These are phyloP conservation scores for Psylliodes chrysocephalus DNA, from an alignment of 2,888 invertebrate genomes.

Conservation along the genomic window DNA sequence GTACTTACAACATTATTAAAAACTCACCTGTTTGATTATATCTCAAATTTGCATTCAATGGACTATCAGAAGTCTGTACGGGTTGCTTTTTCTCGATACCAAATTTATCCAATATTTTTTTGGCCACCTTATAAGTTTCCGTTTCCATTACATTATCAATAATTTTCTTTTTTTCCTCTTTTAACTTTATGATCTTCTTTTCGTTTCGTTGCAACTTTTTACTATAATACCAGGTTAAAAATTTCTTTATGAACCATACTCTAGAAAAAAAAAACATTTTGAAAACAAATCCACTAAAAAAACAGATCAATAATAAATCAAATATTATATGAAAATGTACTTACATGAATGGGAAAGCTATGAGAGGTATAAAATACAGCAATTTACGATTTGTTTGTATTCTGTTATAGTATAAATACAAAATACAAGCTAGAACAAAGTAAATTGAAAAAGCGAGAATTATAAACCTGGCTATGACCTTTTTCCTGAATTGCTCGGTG, in stretches of 20 bases:
- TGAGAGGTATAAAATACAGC: conserved; percentile 80
- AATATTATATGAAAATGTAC: too few relatives aligned
- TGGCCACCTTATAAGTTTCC: conserved; percentile 95
- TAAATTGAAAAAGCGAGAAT: conserved; percentile 74
- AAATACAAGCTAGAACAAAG: conserved; percentile 76
- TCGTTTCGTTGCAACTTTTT: conserved; percentile 83
- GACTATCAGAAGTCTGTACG: conserved; percentile 31
- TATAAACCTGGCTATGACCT: conserved; percentile 79
- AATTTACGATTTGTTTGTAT: conserved; percentile 78
- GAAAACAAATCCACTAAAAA: too few relatives aligned
- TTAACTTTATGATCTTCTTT: conserved; percentile 75
- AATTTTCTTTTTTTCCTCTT: conserved; percentile 86
- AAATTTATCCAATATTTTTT: conserved; percentile 87
- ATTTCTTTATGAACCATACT: conserved; percentile 70
- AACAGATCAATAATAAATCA: too few relatives aligned
- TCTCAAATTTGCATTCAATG: conserved; percentile 17
- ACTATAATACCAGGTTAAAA: conserved; percentile 90
- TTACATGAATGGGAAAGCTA: conserved; percentile 87
- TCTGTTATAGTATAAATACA: conserved; percentile 85
- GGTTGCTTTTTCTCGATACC: conserved; percentile 69
- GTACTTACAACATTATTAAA: too few relatives aligned
- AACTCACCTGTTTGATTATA: conserved; percentile 6
- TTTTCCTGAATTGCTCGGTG: conserved; percentile 84
- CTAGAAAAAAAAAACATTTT: conserved; percentile 40
- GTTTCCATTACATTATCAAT: conserved; percentile 97